A percentile compares a stretch with the other conserved stretches of the same genome.
Evolutionary conservation across 2,888 invertebrate species (phyloP).

Genomic region (Tipula confusa): DNA sequence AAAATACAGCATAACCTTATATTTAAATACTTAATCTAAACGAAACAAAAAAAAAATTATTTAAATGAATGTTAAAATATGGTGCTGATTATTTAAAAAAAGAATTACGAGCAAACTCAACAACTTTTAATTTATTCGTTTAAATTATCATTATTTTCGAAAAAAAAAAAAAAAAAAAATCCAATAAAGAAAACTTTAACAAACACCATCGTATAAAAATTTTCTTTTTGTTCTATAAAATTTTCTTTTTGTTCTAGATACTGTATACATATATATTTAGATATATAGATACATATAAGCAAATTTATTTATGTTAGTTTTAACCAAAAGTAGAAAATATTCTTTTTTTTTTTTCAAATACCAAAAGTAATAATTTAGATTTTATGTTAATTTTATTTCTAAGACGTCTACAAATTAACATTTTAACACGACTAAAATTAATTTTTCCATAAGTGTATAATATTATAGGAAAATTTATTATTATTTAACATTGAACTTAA

Average conservation of each 20-base stretch:
- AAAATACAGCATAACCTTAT: background rate
- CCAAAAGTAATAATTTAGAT: background rate
- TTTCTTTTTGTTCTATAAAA: background rate
- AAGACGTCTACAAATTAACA: background rate
- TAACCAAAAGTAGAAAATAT: no score
- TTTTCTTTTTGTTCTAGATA: no score
- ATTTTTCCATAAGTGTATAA: background rate
- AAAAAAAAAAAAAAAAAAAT: background rate
- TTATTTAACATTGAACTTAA: background rate
- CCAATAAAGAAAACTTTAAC: background rate
- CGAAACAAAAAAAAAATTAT: background rate
- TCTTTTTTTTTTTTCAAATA: no score
- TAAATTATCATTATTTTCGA: background rate
- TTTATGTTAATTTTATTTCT: background rate
- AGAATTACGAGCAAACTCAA: background rate
- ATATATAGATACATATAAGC: background rate
- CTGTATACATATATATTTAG: background rate
- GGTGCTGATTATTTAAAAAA: background rate
- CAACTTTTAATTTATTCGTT: conserved; percentile 12
- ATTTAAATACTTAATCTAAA: background rate
- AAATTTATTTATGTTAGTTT: background rate
- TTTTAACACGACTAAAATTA: background rate
- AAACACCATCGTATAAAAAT: background rate
- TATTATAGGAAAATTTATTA: background rate
- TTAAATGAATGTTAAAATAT: background rate